Evolutionary conservation across 2,797 vertebrate species (phyloP).

Genomic region (Lutra lutra): DNA sequence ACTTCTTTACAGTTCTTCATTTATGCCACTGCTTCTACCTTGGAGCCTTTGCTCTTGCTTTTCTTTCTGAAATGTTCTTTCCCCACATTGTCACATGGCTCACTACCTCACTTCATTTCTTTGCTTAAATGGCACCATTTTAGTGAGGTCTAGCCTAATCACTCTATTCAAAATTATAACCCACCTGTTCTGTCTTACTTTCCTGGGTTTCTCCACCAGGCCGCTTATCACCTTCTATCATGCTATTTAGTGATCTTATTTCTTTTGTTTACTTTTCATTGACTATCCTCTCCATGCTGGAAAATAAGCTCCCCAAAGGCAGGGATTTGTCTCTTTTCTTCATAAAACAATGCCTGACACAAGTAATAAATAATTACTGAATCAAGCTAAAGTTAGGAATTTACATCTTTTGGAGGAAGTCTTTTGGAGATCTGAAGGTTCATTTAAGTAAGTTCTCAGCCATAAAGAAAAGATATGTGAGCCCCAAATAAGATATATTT

Average conservation of each 20-base stretch:
- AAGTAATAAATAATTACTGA: not conserved
- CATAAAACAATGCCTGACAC: not conserved
- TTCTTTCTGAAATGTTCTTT: not conserved
- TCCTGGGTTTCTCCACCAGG: not conserved
- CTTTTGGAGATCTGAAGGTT: not conserved
- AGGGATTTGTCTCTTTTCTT: conserved; percentile 14
- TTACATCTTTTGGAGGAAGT: conserved; percentile 32
- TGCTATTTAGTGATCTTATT: not conserved
- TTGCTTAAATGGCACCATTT: not conserved
- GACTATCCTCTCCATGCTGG: not conserved
- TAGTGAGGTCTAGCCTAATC: not conserved
- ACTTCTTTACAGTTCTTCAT: not conserved
- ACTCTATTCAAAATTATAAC: not conserved
- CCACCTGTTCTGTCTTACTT: not conserved
- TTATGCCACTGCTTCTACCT: not conserved
- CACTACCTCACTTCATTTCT: not conserved
- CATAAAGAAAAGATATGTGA: conserved; percentile 5
- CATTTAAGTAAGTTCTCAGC: not conserved
- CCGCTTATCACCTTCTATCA: not conserved
- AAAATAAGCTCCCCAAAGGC: not conserved
- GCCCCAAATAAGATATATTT: not conserved
- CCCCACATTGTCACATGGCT: not conserved
- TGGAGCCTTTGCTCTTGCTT: not conserved
- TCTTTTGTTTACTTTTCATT: not conserved
- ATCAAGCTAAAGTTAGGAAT: conserved; percentile 3